phyloP scores from a whole-genome alignment of 1,140 invertebrate genomes.

The Orchesella cincta region DNA sequence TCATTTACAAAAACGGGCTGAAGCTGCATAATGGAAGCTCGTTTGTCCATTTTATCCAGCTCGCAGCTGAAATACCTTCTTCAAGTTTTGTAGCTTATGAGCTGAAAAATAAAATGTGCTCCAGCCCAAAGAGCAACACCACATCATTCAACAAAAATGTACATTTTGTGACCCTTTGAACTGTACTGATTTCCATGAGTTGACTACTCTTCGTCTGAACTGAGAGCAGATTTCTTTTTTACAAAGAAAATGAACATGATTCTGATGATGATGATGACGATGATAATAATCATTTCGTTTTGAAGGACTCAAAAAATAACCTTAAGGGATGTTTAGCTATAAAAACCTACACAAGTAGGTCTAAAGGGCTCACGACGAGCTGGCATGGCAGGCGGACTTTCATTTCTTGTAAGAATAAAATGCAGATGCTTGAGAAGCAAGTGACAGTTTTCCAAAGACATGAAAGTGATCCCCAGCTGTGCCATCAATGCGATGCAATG shows the following conservation, averaged over 20 bases:
- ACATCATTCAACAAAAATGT: neutral
- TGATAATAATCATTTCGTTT: conserved; percentile 5
- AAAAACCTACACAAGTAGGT: neutral
- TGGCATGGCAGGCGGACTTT: neutral
- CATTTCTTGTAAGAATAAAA: too few species aligned
- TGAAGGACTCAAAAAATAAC: neutral
- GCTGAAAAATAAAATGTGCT: neutral
- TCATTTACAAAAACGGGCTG: neutral
- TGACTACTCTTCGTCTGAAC: too few species aligned
- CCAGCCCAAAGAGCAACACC: neutral
- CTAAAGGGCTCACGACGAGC: neutral
- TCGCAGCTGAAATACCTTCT: neutral
- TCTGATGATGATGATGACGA: neutral
- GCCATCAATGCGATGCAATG: conserved; percentile 2
- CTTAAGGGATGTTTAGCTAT: neutral
- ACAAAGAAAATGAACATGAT: neutral
- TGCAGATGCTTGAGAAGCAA: too few species aligned
- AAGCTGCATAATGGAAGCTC: neutral
- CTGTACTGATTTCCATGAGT: too few species aligned
- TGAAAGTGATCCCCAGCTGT: neutral
- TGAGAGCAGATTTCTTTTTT: neutral
- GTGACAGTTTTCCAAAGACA: conserved; percentile 11
- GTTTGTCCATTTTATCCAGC: neutral
- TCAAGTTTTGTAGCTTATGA: neutral
- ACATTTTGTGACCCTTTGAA: neutral